A percentile compares a stretch with the other conserved stretches of the same genome.
Conservation (phyloP, 1,140 invertebrate genomes). For the Amphibalanus amphitrite region DNA sequence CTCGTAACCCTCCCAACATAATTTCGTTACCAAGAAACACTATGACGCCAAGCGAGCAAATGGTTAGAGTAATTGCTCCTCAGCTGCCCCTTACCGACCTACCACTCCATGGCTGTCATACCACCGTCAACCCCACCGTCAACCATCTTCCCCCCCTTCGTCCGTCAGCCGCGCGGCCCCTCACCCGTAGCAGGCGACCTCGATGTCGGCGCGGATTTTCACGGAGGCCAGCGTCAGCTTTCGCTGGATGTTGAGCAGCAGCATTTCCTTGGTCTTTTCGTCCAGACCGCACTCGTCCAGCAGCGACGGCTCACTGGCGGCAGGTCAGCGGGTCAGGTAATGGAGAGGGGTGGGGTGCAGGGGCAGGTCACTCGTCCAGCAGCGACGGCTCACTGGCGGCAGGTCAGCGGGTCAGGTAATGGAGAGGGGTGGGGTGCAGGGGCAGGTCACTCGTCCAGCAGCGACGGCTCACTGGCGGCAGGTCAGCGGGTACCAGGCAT, state of each 20-base stretch:
- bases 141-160: not conserved
- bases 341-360: no score
- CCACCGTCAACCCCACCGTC: not conserved
- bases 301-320: no score
- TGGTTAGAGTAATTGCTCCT: no score
- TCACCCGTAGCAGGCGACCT: constrained; percentile 89
- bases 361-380: no score
- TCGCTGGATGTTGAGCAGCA: constrained; percentile 85
- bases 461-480: not conserved
- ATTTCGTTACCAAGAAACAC: no score
- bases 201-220: constrained; percentile 93
- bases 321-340: no score
- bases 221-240: constrained; percentile 95
- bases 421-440: no score
- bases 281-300: constrained; percentile 93
- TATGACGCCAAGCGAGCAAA: no score
- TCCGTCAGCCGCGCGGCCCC: not conserved
- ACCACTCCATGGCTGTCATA: not conserved
- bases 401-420: no score
- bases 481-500: no score
- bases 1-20: no score
- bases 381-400: constrained; percentile 61
- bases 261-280: constrained; percentile 75
- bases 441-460: no score
- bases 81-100: not conserved